These are phyloP conservation scores for Drosophila colorata DNA, from an alignment of 2,888 invertebrate genomes.

Conservation along the genomic window DNA sequence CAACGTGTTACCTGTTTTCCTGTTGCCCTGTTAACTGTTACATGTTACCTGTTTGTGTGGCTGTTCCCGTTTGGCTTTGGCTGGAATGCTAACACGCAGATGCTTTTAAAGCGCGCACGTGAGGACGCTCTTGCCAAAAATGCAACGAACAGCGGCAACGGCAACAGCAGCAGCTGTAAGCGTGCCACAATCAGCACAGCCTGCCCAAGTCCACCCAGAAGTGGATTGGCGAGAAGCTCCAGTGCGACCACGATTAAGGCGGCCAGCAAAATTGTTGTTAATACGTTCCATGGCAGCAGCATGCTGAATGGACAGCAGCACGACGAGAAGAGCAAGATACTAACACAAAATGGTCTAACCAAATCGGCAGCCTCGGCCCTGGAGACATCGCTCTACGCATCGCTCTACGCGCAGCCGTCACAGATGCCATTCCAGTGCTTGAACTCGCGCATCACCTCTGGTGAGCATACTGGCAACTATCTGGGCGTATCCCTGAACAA, in stretches of 20 bases:
- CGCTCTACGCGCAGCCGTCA: conserved; percentile 72
- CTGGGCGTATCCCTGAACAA: conserved; percentile 73
- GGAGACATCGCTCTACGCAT: conserved; percentile 81
- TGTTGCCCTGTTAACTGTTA: neutral
- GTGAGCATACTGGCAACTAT: conserved; percentile 58
- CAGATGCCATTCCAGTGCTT: conserved; percentile 42
- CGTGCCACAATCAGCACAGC: conserved; percentile 37
- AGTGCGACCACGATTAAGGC: conserved; percentile 64
- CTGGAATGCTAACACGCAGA: conserved; percentile 68
- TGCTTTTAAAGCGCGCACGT: conserved; percentile 84
- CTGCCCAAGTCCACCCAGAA: conserved; percentile 32
- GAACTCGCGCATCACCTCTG: conserved; percentile 42
- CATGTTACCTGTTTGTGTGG: neutral
- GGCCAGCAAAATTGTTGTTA: conserved; percentile 83
- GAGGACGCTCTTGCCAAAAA: conserved; percentile 75
- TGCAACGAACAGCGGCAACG: conserved; percentile 34
- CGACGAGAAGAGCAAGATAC: conserved; percentile 78
- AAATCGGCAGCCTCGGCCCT: conserved; percentile 79
- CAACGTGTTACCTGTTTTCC: conserved; percentile 5
- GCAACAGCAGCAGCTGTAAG: conserved; percentile 46
- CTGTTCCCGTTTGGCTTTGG: conserved; percentile 50
- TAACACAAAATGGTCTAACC: conserved; percentile 81
- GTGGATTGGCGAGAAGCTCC: conserved; percentile 34
- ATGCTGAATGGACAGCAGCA: conserved; percentile 80
- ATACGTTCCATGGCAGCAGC: conserved; percentile 84